Evolutionary conservation across 2,888 invertebrate species (phyloP), one percentile per base, ranked within the genome.

Genomic region (Nephrotoma flavescens): DNA sequence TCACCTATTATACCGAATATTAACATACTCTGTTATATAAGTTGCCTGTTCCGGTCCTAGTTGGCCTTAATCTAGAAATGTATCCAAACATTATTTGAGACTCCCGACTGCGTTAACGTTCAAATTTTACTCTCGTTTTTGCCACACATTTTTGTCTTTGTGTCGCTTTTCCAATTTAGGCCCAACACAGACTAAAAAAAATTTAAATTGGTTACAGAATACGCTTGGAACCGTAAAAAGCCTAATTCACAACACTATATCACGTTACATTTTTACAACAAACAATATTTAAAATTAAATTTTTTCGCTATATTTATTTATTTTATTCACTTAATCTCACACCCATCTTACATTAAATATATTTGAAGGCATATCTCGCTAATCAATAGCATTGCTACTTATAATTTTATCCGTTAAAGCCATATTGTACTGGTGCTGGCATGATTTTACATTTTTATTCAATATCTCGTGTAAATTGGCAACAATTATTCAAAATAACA

Each of bases 391-490:
- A 57, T 57, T 19, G 57, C 57, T 71, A 47, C 31, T 71, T 71
- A 31, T 71, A 71, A 31, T 71, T 71, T 71, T 31, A 2, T 71
- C 31, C 71, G 71, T 71, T 71, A 71, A 71, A 71, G 71, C 71
- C 71, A 71, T 52, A 31, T 44, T 47, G 84, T 47, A 86, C 45
- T 86, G 86, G 86, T 86, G 86, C 86, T 86, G 86, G 86, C 86
- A 86, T 86, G 84, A 71, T 85, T 86, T 42, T 71, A 71, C 71
- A 71, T 71, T 71, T 71, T 71, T 71, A 9, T 31, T 31, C 71
- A 71, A 31, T 31, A 31, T 71, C 71, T 19, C 31, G 31, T 71
- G 31, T 31, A 71, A 71, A 7, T 7, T 71, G 31, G 31, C 5
- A 52, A 52, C 5, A 52, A 52, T 71, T 31, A 31, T 12, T 9